Percentiles rank a stretch among this genome's conserved stretches.
These are phyloP conservation scores for Nicator chloris DNA, from an alignment of 2,113 vertebrate species.

Conservation along the genomic window DNA sequence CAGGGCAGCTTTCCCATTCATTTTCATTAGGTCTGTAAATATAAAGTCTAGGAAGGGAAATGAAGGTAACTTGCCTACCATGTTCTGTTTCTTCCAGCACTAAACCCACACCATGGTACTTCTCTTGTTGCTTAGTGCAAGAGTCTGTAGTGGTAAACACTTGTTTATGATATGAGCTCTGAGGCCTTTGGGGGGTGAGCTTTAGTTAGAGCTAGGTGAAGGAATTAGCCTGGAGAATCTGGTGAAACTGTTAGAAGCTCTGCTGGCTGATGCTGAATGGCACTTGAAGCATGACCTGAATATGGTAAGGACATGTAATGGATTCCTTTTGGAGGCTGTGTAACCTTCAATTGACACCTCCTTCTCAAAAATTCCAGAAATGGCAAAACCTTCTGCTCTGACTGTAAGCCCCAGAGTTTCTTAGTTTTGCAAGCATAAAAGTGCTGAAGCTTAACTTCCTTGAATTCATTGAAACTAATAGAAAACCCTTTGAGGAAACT, in stretches of 20 bases:
- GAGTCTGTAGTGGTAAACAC: neutral
- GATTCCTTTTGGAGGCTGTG: neutral
- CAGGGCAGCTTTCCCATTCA: neutral
- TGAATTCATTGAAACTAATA: slow-evolving; percentile 45
- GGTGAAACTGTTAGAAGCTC: neutral
- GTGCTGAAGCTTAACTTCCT: neutral
- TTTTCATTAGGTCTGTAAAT: neutral
- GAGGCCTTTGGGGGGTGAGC: neutral
- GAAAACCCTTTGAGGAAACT: slow-evolving; percentile 35
- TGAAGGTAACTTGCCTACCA: neutral
- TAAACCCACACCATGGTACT: neutral
- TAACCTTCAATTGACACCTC: neutral
- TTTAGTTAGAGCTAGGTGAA: neutral
- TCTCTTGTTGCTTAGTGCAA: neutral
- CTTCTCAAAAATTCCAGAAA: neutral
- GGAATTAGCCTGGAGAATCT: neutral
- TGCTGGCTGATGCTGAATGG: neutral
- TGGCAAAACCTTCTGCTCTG: neutral
- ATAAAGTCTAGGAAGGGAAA: neutral
- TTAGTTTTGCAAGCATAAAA: neutral
- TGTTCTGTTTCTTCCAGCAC: neutral
- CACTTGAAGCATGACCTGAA: neutral
- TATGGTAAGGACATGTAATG: neutral
- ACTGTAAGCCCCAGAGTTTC: neutral
- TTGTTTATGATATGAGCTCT: neutral